phyloP scores from a whole-genome alignment of 2,888 invertebrate genomes.

The Euzetes globulus region DNA sequence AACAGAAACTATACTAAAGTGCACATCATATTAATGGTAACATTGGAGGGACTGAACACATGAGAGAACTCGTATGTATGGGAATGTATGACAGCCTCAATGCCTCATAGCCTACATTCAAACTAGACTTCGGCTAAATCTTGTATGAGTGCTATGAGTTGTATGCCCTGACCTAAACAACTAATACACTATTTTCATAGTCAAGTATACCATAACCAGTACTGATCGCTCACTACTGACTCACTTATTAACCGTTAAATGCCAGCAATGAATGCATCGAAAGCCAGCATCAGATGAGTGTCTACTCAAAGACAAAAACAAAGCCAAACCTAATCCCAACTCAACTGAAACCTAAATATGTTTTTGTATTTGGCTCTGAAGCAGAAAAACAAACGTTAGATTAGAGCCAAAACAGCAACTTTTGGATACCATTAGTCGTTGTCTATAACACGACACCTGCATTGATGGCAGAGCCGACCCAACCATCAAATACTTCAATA shows the following conservation, averaged over 20 bases:
- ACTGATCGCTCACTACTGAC: not conserved
- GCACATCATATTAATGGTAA: not conserved
- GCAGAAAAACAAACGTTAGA: not conserved
- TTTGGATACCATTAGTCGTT: not conserved
- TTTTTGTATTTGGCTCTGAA: not conserved
- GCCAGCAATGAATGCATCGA: not conserved
- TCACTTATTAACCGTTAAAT: not conserved
- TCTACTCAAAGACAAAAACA: not conserved
- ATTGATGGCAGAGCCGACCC: constrained; percentile 9
- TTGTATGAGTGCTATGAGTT: not conserved
- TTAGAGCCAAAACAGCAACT: not conserved
- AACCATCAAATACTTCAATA: constrained; percentile 2
- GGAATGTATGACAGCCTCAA: constrained; percentile 28
- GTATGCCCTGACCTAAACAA: constrained; percentile 28
- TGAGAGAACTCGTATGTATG: constrained; percentile 3
- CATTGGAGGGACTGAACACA: constrained; percentile 12
- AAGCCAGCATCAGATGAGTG: not conserved
- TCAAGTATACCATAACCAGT: constrained; percentile 4
- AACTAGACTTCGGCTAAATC: constrained; percentile 26
- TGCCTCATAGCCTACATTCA: constrained; percentile 27
- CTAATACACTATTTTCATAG: constrained; percentile 5
- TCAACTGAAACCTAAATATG: not conserved
- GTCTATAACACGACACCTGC: constrained; percentile 20
- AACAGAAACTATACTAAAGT: not conserved
- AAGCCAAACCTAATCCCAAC: not conserved